These are phyloP conservation scores for Cercopithecus diana DNA, from an alignment of 2,797 vertebrate genomes.

Conservation along the genomic window DNA sequence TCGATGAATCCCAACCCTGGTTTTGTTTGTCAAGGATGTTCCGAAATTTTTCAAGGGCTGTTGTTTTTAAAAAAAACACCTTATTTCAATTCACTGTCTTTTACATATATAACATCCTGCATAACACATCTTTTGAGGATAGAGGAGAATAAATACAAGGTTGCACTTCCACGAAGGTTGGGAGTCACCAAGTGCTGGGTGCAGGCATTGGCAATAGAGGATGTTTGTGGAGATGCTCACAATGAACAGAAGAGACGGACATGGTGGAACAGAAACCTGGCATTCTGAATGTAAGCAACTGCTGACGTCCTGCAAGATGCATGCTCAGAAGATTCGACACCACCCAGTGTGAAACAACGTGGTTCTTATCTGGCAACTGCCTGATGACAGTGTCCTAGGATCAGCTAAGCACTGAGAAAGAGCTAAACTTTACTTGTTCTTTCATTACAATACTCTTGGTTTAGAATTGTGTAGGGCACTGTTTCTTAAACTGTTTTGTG, in stretches of 20 bases:
- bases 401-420: not conserved
- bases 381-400: not conserved
- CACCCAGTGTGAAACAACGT: not conserved
- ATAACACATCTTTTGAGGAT: not conserved
- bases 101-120: not conserved
- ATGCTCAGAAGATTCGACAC: not conserved
- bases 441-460: not conserved
- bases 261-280: not conserved
- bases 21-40: not conserved
- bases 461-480: not conserved
- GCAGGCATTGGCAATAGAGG: not conserved
- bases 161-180: constrained; percentile 43
- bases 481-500: constrained; percentile 39
- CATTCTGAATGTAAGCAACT: not conserved
- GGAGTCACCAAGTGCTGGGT: constrained; percentile 49
- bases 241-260: not conserved
- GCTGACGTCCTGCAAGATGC: not conserved
- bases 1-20: constrained; percentile 68
- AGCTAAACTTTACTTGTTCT: not conserved
- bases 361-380: not conserved
- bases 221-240: not conserved
- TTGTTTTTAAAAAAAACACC: not conserved
- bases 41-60: not conserved
- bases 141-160: not conserved
- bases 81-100: constrained; percentile 35